Base-by-base conservation (phyloP, 2,797 vertebrate species). In the Pempheris klunzingeri region DNA sequence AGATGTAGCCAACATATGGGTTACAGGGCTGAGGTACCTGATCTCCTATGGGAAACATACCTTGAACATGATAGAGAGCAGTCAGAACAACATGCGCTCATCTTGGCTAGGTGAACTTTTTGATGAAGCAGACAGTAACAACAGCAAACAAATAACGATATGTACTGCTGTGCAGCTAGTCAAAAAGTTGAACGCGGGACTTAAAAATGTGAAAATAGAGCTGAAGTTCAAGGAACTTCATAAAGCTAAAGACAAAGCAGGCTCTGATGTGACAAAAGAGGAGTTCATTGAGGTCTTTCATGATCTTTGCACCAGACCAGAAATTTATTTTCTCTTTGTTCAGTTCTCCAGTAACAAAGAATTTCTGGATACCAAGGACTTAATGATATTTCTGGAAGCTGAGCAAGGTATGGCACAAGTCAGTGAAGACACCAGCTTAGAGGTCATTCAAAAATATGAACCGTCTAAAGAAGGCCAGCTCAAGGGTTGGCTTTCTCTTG, bases 331-430 rank as follows among this genome's bases (percentile, higher is more conserved):
- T 91, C 95, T 99, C 78, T 96, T 99, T 90, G 98, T 99, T 91
- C 98, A 99, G 93, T 99, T 99, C 94, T 99, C 98, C 68, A 99
- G 98, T 94, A 99, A 99, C 97, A 99, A 99, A 91, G 98, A 99
- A 88, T 98, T 96, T 90, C 93, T 99, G 52, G 98, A 99, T 86
- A 96, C 96, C 66, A 99, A 99, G 95, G 98, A 99, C 90, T 95
- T 99, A 71, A 98, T 98, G 97, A 99, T 99, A 93, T 99, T 99
- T 94, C 94, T 99, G 75, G 98, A 99, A 91, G 98, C 98, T 36
- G 98, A 99, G 80, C 98, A 99, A 90, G 98, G 98, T 75, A 97
- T 98, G 95, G 97, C 97, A 59, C 96, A 99, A 30, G 96, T 99
- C 77, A 99, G 96, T 7, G 98, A 99, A 90, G 96, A 99, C 88